Evolutionary conservation across 2,113 vertebrate species (phyloP).

Genomic region (Chamaea fasciata): DNA sequence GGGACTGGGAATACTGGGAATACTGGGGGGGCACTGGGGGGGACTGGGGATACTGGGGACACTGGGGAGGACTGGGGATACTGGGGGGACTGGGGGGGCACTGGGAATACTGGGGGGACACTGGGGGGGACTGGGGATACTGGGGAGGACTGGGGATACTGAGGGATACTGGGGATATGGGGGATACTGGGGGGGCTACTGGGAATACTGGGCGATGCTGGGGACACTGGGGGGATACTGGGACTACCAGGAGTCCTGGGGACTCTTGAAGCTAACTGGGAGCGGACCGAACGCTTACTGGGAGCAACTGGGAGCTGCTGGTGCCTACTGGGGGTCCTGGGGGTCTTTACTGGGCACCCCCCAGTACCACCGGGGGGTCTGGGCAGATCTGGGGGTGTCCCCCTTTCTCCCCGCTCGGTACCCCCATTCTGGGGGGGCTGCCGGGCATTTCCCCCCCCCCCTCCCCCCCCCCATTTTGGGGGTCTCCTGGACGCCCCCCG

Average conservation of each 20-base stretch:
- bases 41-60: no score
- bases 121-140: not conserved
- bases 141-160: not conserved
- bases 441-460: no score
- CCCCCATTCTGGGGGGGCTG: not conserved
- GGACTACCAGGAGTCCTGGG: not conserved
- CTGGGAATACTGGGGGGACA: not conserved
- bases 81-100: no score
- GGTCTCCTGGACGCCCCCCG: not conserved
- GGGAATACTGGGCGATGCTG: not conserved
- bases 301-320: not conserved
- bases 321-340: not conserved
- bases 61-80: no score
- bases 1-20: no score
- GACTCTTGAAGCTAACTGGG: not conserved
- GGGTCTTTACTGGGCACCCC: not conserved
- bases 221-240: not conserved
- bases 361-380: not conserved
- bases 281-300: not conserved
- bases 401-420: not conserved
- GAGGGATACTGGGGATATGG: no score
- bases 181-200: not conserved
- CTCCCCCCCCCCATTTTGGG: not conserved
- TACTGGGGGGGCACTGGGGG: no score
- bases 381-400: no score